These are phyloP conservation scores for Bombus cullumanus DNA, from an alignment of 1,140 invertebrate species.

Conservation along the genomic window DNA sequence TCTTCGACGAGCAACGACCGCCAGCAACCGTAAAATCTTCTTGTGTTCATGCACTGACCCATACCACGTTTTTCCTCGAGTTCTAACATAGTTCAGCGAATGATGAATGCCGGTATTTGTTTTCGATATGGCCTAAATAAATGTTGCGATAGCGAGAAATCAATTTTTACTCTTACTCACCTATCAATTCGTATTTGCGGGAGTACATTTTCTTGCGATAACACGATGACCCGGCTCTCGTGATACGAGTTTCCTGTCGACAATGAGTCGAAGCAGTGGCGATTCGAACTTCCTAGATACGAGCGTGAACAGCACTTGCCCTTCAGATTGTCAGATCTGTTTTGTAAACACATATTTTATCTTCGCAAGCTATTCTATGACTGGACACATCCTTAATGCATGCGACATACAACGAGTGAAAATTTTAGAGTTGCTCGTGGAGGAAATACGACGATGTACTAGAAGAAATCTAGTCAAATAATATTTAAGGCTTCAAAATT, in stretches of 20 bases:
- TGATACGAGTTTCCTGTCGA: not conserved
- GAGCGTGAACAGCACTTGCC: not conserved
- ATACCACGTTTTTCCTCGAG: not conserved
- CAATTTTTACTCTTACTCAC: conserved; percentile 34
- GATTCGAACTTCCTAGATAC: not conserved
- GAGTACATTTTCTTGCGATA: conserved; percentile 45
- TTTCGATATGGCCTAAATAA: conserved; percentile 34
- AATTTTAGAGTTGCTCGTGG: not conserved
- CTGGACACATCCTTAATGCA: not conserved
- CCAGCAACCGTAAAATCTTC: not conserved
- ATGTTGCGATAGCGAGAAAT: not conserved
- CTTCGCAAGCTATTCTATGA: not conserved
- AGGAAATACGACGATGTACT: no score
- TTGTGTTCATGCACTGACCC: not conserved
- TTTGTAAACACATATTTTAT: not conserved
- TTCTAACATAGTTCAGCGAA: not conserved
- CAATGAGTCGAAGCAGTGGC: not conserved
- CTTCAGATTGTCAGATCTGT: not conserved
- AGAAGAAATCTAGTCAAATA: no score
- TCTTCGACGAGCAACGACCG: not conserved
- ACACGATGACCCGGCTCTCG: conserved; percentile 54
- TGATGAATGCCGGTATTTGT: conserved; percentile 12
- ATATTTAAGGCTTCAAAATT: no score
- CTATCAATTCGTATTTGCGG: not conserved
- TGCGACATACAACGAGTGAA: not conserved